Percentiles rank a stretch among this genome's conserved stretches.
Conservation (phyloP, 2,888 invertebrate genomes). For the Lissocephala sabroskyi region DNA sequence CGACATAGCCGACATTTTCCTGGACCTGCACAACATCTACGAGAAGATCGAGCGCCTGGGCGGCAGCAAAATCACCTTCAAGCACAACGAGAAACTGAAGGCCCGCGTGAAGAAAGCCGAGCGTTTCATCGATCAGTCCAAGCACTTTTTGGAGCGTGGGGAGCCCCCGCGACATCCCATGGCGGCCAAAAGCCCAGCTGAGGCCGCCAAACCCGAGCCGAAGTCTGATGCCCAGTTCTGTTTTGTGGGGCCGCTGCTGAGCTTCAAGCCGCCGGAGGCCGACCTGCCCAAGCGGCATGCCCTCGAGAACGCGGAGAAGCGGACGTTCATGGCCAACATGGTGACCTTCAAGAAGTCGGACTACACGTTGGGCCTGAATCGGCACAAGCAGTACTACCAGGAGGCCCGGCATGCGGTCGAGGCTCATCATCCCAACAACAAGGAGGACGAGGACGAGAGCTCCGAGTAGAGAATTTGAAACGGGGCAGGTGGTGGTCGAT, state of each 20-base stretch:
- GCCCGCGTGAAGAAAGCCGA: conserved; percentile 16
- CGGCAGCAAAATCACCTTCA: not conserved
- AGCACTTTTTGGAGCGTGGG: conserved; percentile 6
- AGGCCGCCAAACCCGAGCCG: too few relatives aligned
- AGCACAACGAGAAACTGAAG: not conserved
- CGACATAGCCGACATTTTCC: conserved; percentile 42
- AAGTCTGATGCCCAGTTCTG: too few relatives aligned
- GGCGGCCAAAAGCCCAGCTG: too few relatives aligned
- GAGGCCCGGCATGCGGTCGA: conserved; percentile 1
- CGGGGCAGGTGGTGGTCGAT: too few relatives aligned
- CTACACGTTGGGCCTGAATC: conserved; percentile 28
- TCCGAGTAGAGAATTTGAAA: too few relatives aligned
- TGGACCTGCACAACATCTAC: conserved; percentile 41
- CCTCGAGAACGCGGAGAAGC: too few relatives aligned
- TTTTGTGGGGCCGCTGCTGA: too few relatives aligned
- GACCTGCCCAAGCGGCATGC: too few relatives aligned
- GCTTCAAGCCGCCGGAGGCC: too few relatives aligned
- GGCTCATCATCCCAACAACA: too few relatives aligned
- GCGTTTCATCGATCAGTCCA: conserved; percentile 5
- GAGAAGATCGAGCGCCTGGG: conserved; percentile 21
- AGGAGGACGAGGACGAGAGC: not conserved
- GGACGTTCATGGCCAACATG: too few relatives aligned
- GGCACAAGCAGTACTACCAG: conserved; percentile 10
- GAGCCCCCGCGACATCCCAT: too few relatives aligned
- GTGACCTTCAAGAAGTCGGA: conserved; percentile 29